phyloP scores from a whole-genome alignment of 92 coral and sea anemone genomes.

The Siderastrea radians region DNA sequence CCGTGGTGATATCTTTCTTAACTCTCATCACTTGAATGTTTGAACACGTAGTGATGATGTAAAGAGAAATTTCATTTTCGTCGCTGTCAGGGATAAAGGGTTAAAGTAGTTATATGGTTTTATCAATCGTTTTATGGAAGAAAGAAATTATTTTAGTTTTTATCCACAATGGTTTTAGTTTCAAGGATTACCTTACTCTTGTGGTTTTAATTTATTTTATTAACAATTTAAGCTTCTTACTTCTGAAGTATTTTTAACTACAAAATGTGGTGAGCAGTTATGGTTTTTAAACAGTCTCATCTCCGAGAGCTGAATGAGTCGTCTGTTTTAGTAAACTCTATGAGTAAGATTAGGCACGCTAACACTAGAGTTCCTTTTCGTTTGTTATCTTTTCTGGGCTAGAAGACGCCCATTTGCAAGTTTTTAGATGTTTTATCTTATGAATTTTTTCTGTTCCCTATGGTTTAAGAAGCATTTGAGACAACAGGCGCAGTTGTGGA shows the following conservation, averaged over 20 bases:
- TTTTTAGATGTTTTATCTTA: neutral
- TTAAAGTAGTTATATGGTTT: neutral
- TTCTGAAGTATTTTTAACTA: neutral
- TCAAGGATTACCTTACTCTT: neutral
- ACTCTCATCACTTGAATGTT: too few relatives aligned
- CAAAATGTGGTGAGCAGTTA: neutral
- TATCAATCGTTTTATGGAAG: neutral
- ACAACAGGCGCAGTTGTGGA: neutral
- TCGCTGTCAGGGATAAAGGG: too few relatives aligned
- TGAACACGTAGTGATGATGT: too few relatives aligned
- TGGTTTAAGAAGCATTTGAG: neutral
- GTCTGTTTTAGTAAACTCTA: neutral
- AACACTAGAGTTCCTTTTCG: neutral
- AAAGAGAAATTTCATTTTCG: too few relatives aligned
- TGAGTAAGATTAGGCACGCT: neutral
- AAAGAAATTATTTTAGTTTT: constrained; percentile 10
- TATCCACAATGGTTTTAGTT: neutral
- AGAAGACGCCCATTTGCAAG: neutral
- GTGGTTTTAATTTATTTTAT: neutral
- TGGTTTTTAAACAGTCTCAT: neutral
- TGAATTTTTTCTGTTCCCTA: neutral
- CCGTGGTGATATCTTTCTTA: too few relatives aligned
- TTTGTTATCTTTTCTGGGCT: constrained; percentile 28
- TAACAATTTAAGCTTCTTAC: too few relatives aligned
- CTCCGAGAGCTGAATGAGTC: neutral